Base-by-base conservation (phyloP, 2,888 invertebrate genomes). In the Epirrhoe tristata region DNA sequence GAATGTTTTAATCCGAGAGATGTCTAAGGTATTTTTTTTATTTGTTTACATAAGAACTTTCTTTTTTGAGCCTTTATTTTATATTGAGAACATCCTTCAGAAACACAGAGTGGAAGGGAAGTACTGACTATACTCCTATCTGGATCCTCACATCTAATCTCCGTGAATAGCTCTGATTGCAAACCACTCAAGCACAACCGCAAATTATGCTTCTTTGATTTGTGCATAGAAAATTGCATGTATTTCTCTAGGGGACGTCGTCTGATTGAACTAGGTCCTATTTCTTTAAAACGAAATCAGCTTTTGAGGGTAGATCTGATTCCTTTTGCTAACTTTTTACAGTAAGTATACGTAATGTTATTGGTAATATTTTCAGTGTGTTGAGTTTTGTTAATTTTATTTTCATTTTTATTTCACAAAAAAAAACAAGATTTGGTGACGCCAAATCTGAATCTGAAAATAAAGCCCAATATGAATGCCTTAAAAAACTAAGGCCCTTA, bases 141-240 rank as follows among this genome's bases (percentile, higher is more conserved):
- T 55, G 14, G 50, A 24, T 10, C 24, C 17, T 31, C 32, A 8
- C 58, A 50, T 60, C 58, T 60, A 65, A 59, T 65, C 56, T 57
- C 60, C 58, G 32, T 67, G 67, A 64, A 68, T 68, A 55, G 58
- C 31, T 62, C 63, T 71, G 69, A 69, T 70, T 72, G 70, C 70
- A 63, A 66, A 55, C 63, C 63, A 59, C 67, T 68, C 64, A 64
- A 70, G 56, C 62, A 14, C 67, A 63, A 71, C 67, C 72, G 58
- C 72, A 72, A 69, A 72, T 72, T 72, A 69, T 69, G 59, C 48
- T 65, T 63, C 67, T 72, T 62, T 64, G 68, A 69, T 70, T 69
- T 65, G 63, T 65, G 66, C 64, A 71, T 71, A 55, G 66, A 63
- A 62, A 61, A 66, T 67, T 66, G 71, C 70, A 65, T 65, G 50